Conservation (phyloP, 2,888 invertebrate genomes). For the Xestia sexstrigata region DNA sequence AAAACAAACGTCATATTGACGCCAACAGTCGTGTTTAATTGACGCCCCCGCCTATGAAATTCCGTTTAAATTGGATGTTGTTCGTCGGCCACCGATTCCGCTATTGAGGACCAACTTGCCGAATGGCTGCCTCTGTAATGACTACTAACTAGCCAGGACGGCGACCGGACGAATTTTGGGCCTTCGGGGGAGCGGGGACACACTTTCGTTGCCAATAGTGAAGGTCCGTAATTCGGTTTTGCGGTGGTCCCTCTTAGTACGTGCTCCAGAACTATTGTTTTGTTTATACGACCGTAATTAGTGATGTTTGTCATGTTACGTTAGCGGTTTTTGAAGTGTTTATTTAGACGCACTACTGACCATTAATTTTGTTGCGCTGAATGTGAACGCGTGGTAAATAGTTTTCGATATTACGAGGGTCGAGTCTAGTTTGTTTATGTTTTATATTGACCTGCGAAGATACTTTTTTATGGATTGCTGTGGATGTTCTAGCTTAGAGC, state of each 20-base stretch:
- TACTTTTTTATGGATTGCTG: constrained; percentile 43
- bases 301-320: constrained; percentile 75
- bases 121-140: constrained; percentile 80
- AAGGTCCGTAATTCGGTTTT: constrained; percentile 82
- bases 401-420: constrained; percentile 31
- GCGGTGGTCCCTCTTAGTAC: constrained; percentile 75
- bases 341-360: constrained; percentile 52
- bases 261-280: constrained; percentile 78
- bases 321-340: constrained; percentile 71
- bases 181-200: constrained; percentile 64
- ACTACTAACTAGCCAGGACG: constrained; percentile 81
- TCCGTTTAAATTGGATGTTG: constrained; percentile 81
- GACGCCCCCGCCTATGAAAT: constrained; percentile 79
- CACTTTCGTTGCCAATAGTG: constrained; percentile 79
- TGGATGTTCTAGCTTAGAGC: constrained; percentile 33
- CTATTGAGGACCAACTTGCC: constrained; percentile 75
- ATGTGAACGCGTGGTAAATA: constrained; percentile 25
- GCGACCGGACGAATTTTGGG: constrained; percentile 37
- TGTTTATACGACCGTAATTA: constrained; percentile 80
- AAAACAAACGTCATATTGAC: constrained; percentile 74
- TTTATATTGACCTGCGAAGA: constrained; percentile 8
- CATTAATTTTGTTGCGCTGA: constrained; percentile 45
- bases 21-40: constrained; percentile 75
- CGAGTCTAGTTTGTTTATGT: constrained; percentile 9
- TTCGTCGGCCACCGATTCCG: constrained; percentile 73